phyloP scores from a whole-genome alignment of 2,113 vertebrate species.

The Colius striatus region DNA sequence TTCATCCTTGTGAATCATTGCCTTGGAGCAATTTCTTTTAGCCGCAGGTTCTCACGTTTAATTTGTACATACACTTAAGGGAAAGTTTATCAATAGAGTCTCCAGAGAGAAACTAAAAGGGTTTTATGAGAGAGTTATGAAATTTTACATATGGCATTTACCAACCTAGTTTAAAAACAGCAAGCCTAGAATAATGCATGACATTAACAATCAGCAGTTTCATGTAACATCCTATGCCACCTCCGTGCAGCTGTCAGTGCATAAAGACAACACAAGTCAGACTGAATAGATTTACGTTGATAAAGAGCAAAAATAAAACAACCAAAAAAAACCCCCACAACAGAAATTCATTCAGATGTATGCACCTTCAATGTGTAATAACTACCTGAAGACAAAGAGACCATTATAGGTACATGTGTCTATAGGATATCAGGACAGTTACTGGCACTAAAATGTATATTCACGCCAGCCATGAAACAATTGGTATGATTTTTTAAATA shows the following conservation, averaged over 20 bases:
- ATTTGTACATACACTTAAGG: slow-evolving; percentile 81
- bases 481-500: background rate
- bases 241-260: background rate
- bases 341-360: background rate
- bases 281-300: background rate
- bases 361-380: background rate
- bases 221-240: background rate
- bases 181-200: slow-evolving; percentile 26
- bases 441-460: background rate
- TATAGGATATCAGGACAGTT: background rate
- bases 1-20: slow-evolving; percentile 85
- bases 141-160: slow-evolving; percentile 63
- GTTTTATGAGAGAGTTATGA: slow-evolving; percentile 67
- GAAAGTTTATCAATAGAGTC: slow-evolving; percentile 77
- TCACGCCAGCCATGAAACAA: background rate
- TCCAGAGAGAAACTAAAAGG: slow-evolving; percentile 57
- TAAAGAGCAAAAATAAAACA: background rate
- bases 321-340: background rate
- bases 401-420: fast-evolving
- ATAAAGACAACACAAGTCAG: background rate
- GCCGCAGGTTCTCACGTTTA: slow-evolving; percentile 83
- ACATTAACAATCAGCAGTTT: background rate
- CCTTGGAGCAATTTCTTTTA: slow-evolving; percentile 80
- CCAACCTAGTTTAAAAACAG: slow-evolving; percentile 38
- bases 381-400: background rate